phyloP scores from a whole-genome alignment of 1,140 invertebrate genomes.

The Galendromus occidentalis region DNA sequence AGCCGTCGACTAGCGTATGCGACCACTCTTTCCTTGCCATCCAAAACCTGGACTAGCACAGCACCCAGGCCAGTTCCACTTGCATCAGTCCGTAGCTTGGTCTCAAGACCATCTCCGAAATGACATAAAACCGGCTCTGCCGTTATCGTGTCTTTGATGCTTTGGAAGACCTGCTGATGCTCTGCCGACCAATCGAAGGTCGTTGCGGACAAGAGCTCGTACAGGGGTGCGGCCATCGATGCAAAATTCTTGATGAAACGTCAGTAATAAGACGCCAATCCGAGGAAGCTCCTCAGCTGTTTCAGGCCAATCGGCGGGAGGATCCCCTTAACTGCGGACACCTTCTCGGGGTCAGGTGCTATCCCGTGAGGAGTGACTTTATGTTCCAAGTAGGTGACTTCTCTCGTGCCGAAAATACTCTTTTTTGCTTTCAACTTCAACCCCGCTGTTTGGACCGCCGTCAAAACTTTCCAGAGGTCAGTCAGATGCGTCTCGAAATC shows the following conservation, averaged over 20 bases:
- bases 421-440: conserved; percentile 17
- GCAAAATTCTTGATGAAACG: conserved; percentile 11
- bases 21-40: conserved; percentile 18
- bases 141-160: too few relatives aligned
- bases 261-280: background rate
- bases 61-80: conserved; percentile 18
- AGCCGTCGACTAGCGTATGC: conserved; percentile 16
- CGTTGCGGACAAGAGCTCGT: too few relatives aligned
- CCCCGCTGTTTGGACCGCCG: background rate
- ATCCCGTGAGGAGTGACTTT: conserved; percentile 16
- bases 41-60: conserved; percentile 22
- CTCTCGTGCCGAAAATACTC: conserved; percentile 13
- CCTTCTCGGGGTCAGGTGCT: conserved; percentile 16
- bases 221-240: too few relatives aligned
- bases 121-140: too few relatives aligned
- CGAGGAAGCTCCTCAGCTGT: conserved; percentile 14
- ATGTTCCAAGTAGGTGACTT: conserved; percentile 17
- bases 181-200: too few relatives aligned
- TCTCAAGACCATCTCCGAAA: too few relatives aligned
- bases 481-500: conserved; percentile 14
- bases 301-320: conserved; percentile 11
- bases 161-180: too few relatives aligned
- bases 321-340: conserved; percentile 13
- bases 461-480: conserved; percentile 3
- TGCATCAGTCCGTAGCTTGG: conserved; percentile 12